Conservation (phyloP, 2,797 vertebrate genomes). For the Myotis myotis region DNA sequence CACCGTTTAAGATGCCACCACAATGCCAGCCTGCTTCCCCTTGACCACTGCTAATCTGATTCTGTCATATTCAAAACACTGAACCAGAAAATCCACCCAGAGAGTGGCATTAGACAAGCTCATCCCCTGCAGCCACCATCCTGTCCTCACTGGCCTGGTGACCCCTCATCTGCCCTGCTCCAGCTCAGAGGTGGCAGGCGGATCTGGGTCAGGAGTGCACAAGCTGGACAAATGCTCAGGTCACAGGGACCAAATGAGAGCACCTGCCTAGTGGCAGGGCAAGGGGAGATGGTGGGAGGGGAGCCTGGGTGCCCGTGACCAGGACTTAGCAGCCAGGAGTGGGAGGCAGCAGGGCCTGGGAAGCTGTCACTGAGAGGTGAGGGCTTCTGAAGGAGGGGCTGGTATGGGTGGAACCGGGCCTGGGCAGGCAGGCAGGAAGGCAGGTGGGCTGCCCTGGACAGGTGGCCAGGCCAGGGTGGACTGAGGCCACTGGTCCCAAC, state of each 20-base stretch:
- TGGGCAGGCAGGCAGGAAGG: background rate
- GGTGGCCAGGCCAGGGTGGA: background rate
- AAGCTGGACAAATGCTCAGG: rapidly evolving
- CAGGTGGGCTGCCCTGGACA: background rate
- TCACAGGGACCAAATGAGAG: background rate
- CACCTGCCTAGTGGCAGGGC: background rate
- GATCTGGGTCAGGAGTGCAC: background rate
- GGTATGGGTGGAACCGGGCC: background rate
- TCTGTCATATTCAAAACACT: background rate
- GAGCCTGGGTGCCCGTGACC: background rate
- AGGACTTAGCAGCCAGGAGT: background rate
- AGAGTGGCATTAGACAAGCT: background rate
- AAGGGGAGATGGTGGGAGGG: background rate
- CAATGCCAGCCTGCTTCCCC: background rate
- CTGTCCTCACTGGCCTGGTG: background rate
- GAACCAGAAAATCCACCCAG: background rate
- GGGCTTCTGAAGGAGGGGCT: background rate
- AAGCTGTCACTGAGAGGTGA: background rate
- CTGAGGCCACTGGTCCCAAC: background rate
- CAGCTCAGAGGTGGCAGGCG: background rate
- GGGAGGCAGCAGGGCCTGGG: background rate
- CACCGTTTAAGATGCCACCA: background rate
- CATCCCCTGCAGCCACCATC: background rate
- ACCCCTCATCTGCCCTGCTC: background rate
- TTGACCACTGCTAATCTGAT: background rate